phyloP scores from a whole-genome alignment of 1,140 invertebrate genomes.

The Holcopasites calliopsidis region DNA sequence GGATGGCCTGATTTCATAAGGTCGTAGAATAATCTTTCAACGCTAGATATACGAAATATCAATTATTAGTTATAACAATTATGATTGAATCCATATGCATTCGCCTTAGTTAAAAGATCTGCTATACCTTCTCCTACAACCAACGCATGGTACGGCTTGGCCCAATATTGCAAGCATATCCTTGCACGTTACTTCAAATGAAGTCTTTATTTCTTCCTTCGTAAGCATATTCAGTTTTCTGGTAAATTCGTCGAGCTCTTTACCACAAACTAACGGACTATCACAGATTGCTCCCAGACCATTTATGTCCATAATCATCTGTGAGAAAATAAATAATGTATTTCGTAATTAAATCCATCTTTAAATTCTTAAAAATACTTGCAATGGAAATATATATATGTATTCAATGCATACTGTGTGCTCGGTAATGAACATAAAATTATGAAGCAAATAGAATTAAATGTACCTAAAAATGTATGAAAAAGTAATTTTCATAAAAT shows the following conservation, averaged over 20 bases:
- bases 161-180: slow-evolving; percentile 91
- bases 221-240: slow-evolving; percentile 89
- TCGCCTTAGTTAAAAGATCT: neutral
- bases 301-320: slow-evolving; percentile 96
- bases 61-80: neutral
- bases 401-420: neutral
- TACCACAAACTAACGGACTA: slow-evolving; percentile 86
- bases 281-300: slow-evolving; percentile 89
- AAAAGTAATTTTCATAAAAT: neutral
- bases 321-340: slow-evolving; percentile 45
- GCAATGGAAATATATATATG: neutral
- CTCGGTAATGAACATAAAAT: neutral
- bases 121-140: slow-evolving; percentile 91
- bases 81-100: neutral
- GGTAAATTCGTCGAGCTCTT: slow-evolving; percentile 90
- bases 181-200: slow-evolving; percentile 90
- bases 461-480: slow-evolving; percentile 2
- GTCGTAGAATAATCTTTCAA: slow-evolving; percentile 91
- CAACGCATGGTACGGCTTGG: slow-evolving; percentile 94
- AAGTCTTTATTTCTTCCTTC: slow-evolving; percentile 87
- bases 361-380: neutral
- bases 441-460: neutral
- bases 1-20: slow-evolving; percentile 89
- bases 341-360: neutral
- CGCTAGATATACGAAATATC: slow-evolving; percentile 81